Base-by-base conservation (phyloP, 2,888 invertebrate species). In the Branchipolynoe longqiensis region DNA sequence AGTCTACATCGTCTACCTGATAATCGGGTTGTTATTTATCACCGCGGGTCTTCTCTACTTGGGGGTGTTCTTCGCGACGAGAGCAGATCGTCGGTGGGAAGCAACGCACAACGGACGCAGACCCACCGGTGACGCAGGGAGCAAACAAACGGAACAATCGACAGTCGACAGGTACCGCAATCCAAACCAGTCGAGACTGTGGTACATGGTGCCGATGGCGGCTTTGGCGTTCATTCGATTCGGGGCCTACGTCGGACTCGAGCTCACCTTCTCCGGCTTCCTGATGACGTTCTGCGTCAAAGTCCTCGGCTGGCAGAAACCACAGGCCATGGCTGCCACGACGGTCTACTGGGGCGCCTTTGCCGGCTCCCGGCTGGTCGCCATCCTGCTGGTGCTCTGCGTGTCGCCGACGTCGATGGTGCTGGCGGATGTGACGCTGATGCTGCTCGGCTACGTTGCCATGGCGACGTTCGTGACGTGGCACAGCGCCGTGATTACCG, bases 271-370 rank as follows among this genome's bases (percentile, higher is more conserved):
- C 56, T 62, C 64, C 14, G 73, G 48, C 22, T 69, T 69, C 22
- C 73, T 64, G 31, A 69, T 84, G 73, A 64, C 54, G n/a, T 84
- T 69, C 25, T 18, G 25, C 4, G 73, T 84, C 0, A 84, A 84
- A 33, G 54, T 41, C 0, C 22, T 84, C 1, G 69, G 73, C 18
- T 69, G 64, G 84, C 8, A 48, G n/a, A 84, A 84, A 36, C 8
- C 41, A 0, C 48, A 84, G 8, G 84, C 41, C 33, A 18, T 84
- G 1, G 36, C 54, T 6, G 73, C 84, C 0, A 69, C 62, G 14
- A 64, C 69, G 8, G n/a, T 54, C 33, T 84, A 40, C 33, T 25
- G 69, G 40, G 69, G 64, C 1, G 28, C 84, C 3, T 84, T 84
- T 73, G 84, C 84, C 14, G 84, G 22, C 0, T 28, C 69, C 25